Evolutionary conservation across 2,888 invertebrate genomes (phyloP), one percentile per base, ranked within the genome.

Genomic region (Microctonus aethiopoides): DNA sequence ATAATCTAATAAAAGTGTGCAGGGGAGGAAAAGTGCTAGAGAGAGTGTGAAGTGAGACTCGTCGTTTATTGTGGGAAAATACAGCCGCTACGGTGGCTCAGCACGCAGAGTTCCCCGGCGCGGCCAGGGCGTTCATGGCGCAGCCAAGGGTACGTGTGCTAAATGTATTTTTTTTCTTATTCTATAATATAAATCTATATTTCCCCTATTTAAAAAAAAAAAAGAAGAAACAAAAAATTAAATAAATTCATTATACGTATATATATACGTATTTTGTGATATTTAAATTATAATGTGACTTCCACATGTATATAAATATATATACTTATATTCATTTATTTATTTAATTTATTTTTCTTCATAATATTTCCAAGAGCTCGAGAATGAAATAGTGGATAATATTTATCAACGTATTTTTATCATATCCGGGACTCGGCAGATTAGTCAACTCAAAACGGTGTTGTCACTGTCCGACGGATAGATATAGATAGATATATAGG

Each of bases 71-170:
- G 86, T 84, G 86, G 85, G 85, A 86, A 85, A 86, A 86, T 82
- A 86, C 81, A 86, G 86, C 86, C 84, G 87, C 87, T 87, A 88
- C 87, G 87, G 88, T 88, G 88, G 88, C 89, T 88, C 88, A 88
- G 87, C 87, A 88, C 87, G 87, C 88, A 87, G 88, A 88, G 85
- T 88, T 88, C 87, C 88, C 88, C 87, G 88, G 89, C 87, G 91
- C 91, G 90, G 92, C 91, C 90, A 92, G 92, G 91, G 91, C 91
- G 91, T 92, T 91, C 91, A 94, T 94, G 94, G 94, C 94, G 91
- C 94, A 94, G 92, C 93, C 94, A 91, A 92, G 94, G 93, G 94
- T 94, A 92, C 89, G 93, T 91, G 88, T 87, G 77, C 71, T 32
- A 16, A 26, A 24, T 57, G 26, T 22, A 46, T 16, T 24, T 36